These are phyloP conservation scores for Agrochola lychnidis DNA, from an alignment of 2,888 invertebrate genomes.

Conservation along the genomic window DNA sequence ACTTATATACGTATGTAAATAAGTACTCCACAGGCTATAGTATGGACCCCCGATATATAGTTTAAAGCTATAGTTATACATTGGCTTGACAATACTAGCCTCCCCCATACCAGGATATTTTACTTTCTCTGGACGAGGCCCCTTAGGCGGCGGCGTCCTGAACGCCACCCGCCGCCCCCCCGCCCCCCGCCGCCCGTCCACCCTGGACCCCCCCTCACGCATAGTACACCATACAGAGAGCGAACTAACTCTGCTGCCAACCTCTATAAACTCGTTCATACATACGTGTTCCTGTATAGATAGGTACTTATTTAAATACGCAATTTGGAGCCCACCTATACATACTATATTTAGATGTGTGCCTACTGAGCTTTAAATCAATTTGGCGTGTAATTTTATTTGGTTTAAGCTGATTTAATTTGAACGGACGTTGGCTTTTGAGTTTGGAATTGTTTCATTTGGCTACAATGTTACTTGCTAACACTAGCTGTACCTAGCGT, in stretches of 20 bases:
- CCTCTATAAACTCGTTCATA: constrained; percentile 87
- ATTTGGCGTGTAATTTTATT: constrained; percentile 83
- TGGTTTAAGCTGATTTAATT: constrained; percentile 78
- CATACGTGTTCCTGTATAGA: constrained; percentile 83
- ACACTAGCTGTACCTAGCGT: neutral
- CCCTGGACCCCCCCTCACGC: constrained; percentile 82
- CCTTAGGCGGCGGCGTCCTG: constrained; percentile 83
- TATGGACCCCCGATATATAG: constrained; percentile 87
- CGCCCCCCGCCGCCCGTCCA: constrained; percentile 69
- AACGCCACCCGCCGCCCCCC: constrained; percentile 75
- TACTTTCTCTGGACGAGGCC: constrained; percentile 90
- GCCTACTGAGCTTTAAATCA: constrained; percentile 79
- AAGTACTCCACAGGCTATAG: constrained; percentile 84
- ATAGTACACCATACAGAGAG: constrained; percentile 88
- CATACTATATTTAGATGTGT: constrained; percentile 68
- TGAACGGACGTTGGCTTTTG: constrained; percentile 67
- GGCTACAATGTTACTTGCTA: constrained; percentile 35
- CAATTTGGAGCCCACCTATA: constrained; percentile 83
- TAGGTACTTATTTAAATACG: constrained; percentile 87
- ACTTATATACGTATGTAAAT: constrained; percentile 89
- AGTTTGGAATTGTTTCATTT: constrained; percentile 57
- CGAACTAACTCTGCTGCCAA: constrained; percentile 88
- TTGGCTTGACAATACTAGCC: constrained; percentile 90
- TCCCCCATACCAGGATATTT: constrained; percentile 90
- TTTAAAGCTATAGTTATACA: constrained; percentile 90